A percentile compares a stretch with the other conserved stretches of the same genome.
Conservation (phyloP, 2,888 invertebrate genomes). For the Rhabditoides inermis region DNA sequence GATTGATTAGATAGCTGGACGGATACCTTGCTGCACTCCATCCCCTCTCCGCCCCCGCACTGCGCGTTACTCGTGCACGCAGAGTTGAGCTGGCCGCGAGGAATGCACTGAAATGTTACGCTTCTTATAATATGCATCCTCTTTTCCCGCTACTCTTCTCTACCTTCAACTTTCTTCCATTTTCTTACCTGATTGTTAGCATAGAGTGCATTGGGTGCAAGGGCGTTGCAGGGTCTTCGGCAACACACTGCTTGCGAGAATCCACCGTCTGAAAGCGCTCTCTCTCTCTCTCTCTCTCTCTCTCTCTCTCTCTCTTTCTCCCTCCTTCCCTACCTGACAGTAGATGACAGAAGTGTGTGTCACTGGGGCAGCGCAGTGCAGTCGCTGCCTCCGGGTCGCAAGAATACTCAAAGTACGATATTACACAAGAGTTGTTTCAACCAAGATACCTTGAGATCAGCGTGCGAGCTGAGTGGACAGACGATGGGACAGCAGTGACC, state of each 20-base stretch:
- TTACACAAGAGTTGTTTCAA: neutral
- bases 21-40: slow-evolving; percentile 41
- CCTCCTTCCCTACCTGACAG: slow-evolving; percentile 31
- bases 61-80: slow-evolving; percentile 45
- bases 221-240: slow-evolving; percentile 49
- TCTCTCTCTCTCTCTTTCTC: neutral
- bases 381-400: slow-evolving; percentile 28
- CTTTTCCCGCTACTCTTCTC: too few relatives aligned
- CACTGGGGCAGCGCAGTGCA: slow-evolving; percentile 37
- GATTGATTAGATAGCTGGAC: neutral
- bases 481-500: slow-evolving; percentile 51
- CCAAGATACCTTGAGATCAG: slow-evolving; percentile 19
- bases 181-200: slow-evolving; percentile 35
- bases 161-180: too few relatives aligned
- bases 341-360: slow-evolving; percentile 50
- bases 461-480: slow-evolving; percentile 42
- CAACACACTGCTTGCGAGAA: slow-evolving; percentile 47
- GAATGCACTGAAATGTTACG: slow-evolving; percentile 40
- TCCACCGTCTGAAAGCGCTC: slow-evolving; percentile 23
- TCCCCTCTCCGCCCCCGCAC: slow-evolving; percentile 50
- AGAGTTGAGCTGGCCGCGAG: slow-evolving; percentile 46
- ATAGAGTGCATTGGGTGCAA: slow-evolving; percentile 50
- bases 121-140: too few relatives aligned
- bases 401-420: slow-evolving; percentile 17
- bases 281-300: neutral